Evolutionary conservation across 2,888 invertebrate genomes (phyloP).

Genomic region (Ceriagrion tenellum): DNA sequence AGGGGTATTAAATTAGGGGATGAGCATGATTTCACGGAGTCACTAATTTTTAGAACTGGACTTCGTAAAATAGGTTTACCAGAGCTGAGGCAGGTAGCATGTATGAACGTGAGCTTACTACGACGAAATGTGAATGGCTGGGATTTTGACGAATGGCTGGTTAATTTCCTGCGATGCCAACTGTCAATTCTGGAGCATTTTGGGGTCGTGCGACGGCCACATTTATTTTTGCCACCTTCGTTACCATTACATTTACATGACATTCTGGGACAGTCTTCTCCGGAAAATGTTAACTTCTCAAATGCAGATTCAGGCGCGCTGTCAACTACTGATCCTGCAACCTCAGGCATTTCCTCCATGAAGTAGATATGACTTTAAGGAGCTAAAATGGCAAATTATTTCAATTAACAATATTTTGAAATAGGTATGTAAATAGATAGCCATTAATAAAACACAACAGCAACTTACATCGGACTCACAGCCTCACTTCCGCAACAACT

Average conservation of each 20-base stretch:
- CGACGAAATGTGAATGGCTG: slow-evolving; percentile 54
- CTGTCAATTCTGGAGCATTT: slow-evolving; percentile 34
- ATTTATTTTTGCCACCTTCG: slow-evolving; percentile 15
- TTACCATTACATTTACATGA: slow-evolving; percentile 72
- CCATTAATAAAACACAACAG: background rate
- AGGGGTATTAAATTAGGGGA: slow-evolving; percentile 46
- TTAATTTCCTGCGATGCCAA: slow-evolving; percentile 35
- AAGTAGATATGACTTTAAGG: background rate
- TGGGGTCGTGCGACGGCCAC: background rate
- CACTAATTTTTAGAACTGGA: slow-evolving; percentile 55
- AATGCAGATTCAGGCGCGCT: slow-evolving; percentile 42
- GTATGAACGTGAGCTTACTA: slow-evolving; percentile 57
- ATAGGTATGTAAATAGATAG: background rate
- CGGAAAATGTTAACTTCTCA: slow-evolving; percentile 70
- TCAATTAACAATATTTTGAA: background rate
- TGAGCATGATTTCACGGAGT: background rate
- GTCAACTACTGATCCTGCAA: background rate
- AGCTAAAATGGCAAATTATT: background rate
- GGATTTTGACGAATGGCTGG: slow-evolving; percentile 16
- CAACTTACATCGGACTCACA: background rate
- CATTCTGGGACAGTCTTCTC: slow-evolving; percentile 72
- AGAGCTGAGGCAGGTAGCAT: background rate
- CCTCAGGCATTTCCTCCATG: slow-evolving; percentile 50
- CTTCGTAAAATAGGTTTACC: slow-evolving; percentile 40
- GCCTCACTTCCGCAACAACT: background rate